Evolutionary conservation across 2,113 vertebrate genomes (phyloP).

Genomic region (Nymphicus hollandicus): DNA sequence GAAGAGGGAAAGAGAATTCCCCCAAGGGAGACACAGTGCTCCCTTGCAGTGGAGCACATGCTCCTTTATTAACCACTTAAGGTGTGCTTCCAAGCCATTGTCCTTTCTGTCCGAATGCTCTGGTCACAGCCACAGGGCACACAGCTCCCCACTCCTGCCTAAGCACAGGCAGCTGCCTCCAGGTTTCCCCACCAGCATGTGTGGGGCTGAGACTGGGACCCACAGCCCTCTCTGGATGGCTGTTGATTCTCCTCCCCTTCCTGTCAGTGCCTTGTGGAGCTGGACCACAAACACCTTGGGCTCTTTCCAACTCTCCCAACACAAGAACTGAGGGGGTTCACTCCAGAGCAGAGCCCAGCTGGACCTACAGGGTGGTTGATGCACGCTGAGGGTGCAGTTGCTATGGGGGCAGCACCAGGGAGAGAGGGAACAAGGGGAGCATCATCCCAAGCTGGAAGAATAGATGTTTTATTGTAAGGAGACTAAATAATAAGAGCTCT

Average conservation of each 20-base stretch:
- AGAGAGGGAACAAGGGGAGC: rapidly evolving
- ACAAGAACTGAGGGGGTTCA: neutral
- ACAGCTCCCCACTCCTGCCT: neutral
- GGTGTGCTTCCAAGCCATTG: neutral
- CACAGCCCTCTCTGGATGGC: neutral
- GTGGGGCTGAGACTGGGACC: neutral
- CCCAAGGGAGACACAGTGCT: neutral
- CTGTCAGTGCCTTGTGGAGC: neutral
- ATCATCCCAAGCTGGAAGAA: neutral
- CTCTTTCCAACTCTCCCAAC: neutral
- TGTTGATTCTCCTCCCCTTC: neutral
- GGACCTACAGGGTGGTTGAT: neutral
- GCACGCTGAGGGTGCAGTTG: rapidly evolving
- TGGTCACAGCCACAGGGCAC: neutral
- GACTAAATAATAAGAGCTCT: neutral
- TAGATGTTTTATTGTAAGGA: neutral
- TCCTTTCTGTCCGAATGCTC: neutral
- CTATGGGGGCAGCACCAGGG: neutral
- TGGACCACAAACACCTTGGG: rapidly evolving
- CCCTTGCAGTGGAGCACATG: neutral
- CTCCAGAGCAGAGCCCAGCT: neutral
- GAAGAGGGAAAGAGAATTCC: neutral
- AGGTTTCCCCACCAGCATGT: neutral
- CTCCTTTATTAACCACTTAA: neutral
- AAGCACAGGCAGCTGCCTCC: neutral